Evolutionary conservation across 2,888 invertebrate genomes (phyloP).

Genomic region (Mimas tiliae): DNA sequence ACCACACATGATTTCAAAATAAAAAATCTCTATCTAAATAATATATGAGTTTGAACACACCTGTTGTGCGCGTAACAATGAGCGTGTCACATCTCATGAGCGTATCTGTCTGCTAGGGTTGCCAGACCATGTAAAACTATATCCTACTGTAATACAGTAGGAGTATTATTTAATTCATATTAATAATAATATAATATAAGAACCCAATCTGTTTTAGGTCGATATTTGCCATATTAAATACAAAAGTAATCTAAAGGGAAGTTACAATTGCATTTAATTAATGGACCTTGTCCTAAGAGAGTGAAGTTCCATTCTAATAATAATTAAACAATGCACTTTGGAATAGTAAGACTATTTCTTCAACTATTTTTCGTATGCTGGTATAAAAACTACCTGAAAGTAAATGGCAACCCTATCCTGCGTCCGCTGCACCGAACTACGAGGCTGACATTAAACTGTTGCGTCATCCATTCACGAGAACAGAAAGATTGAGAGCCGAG

Average conservation of each 20-base stretch:
- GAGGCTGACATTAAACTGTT: constrained; percentile 55
- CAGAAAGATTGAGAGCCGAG: constrained; percentile 30
- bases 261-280: too few relatives aligned
- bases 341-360: too few relatives aligned
- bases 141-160: background rate
- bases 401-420: constrained; percentile 5
- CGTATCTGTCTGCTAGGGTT: constrained; percentile 4
- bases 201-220: too few relatives aligned
- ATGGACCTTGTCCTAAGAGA: too few relatives aligned
- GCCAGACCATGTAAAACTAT: background rate
- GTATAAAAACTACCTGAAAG: background rate
- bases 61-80: constrained; percentile 46
- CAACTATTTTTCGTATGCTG: background rate
- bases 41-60: constrained; percentile 36
- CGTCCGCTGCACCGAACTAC: constrained; percentile 33
- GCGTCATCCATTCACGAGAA: constrained; percentile 61
- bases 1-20: constrained; percentile 19
- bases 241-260: too few relatives aligned
- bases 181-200: too few relatives aligned
- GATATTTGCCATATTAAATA: too few relatives aligned
- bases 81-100: constrained; percentile 35
- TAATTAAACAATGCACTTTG: too few relatives aligned
- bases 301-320: too few relatives aligned
- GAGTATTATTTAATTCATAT: too few relatives aligned
- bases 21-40: constrained; percentile 25